Base-by-base conservation (phyloP, 1,140 invertebrate genomes). In the Olivierus martensii region DNA sequence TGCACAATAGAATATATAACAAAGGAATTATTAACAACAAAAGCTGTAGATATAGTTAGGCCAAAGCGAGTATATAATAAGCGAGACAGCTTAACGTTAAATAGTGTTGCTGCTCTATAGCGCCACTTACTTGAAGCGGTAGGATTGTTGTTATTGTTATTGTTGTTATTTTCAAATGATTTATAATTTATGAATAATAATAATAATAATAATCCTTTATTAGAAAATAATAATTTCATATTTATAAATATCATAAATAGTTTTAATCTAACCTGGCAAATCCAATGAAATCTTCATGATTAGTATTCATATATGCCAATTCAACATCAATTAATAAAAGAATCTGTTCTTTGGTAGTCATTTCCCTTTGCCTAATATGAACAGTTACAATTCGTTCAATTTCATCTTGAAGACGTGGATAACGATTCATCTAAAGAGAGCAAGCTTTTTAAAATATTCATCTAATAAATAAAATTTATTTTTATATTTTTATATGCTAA, bases 281-380 rank as follows among this genome's bases (percentile, higher is more conserved):
- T 60, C 91, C 91, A 68, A 95, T 94, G 71, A 99, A 99, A 74
- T 99, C 95, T 75, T 99, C 95, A 67, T 99, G 95, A 73, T 99
- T 99, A 38, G 95, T 99, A 71, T 99, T 99, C 90, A 99, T 99
- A 69, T 99, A 99, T 3, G 95, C 91, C 51, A 99, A 75, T 74
- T 99, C 93, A 67, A 91, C 91, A 68, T 99, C 92, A 43, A 97
- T 88, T 21, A 60, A 28, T 56, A 97, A 72, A 37, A 88, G 73
- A 22, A 99, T 79, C 69, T 98, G 92, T 53, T 96, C 88, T 73
- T 99, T 99, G 69, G 92, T 92, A 61, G 81, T 71, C 67, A 94
- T 88, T 69, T 99, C 94, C 58, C 86, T 79, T 66, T 96, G 85
- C 58, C 94, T 79, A 59, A 99, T 82, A 65, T 91, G 78, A 43